Conservation (phyloP, 2,113 vertebrate species). For the Colius striatus region DNA sequence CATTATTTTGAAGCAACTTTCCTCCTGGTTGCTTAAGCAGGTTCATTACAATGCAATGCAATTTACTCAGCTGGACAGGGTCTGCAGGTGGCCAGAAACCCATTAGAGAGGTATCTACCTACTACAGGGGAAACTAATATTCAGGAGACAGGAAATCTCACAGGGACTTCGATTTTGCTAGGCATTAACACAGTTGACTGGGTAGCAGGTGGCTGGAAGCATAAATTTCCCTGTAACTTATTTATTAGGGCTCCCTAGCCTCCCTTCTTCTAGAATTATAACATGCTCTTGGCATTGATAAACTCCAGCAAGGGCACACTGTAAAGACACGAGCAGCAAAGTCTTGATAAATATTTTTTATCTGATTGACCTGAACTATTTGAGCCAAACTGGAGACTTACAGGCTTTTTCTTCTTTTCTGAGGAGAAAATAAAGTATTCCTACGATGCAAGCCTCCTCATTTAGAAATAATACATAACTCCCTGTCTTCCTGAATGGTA, state of each 20-base stretch:
- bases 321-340: slow-evolving; percentile 45
- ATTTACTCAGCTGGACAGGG: slow-evolving; percentile 70
- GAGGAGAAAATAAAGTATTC: not conserved
- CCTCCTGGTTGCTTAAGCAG: slow-evolving; percentile 35
- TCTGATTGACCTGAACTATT: slow-evolving; percentile 26
- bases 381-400: not conserved
- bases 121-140: slow-evolving; percentile 70
- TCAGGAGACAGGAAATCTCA: slow-evolving; percentile 64
- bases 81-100: slow-evolving; percentile 68
- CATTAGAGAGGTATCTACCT: slow-evolving; percentile 67
- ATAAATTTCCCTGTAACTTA: slow-evolving; percentile 72
- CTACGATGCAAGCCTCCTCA: not conserved
- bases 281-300: slow-evolving; percentile 50
- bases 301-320: slow-evolving; percentile 47
- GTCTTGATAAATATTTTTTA: slow-evolving; percentile 53
- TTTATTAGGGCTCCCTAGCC: slow-evolving; percentile 66
- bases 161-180: slow-evolving; percentile 66
- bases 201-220: slow-evolving; percentile 72
- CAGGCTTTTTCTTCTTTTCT: not conserved
- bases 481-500: slow-evolving; percentile 5
- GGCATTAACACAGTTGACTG: slow-evolving; percentile 68
- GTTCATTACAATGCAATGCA: slow-evolving; percentile 58
- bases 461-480: slow-evolving; percentile 35
- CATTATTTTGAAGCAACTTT: slow-evolving; percentile 44
- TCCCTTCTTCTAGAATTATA: slow-evolving; percentile 65